A percentile compares a stretch with the other conserved stretches of the same genome.
These are phyloP conservation scores for Dicycla oo DNA, from an alignment of 2,888 invertebrate species.

Conservation along the genomic window DNA sequence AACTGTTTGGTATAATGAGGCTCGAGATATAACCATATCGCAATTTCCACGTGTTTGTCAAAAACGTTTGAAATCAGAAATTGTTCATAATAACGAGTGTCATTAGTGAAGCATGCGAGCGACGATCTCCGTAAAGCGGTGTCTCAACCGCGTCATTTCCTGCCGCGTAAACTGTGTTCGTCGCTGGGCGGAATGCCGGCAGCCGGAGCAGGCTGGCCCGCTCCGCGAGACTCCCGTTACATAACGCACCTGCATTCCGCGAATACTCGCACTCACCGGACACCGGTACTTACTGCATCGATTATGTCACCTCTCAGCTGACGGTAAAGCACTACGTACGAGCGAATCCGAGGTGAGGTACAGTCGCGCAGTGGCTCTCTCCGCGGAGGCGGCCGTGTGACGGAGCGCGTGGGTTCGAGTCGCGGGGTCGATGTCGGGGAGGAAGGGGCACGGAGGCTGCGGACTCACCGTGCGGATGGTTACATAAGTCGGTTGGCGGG, in stretches of 20 bases:
- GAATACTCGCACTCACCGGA: constrained; percentile 77
- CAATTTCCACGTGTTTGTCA: constrained; percentile 45
- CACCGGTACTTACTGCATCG: constrained; percentile 88
- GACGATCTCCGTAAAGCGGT: constrained; percentile 63
- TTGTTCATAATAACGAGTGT: constrained; percentile 61
- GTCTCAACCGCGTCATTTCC: constrained; percentile 63
- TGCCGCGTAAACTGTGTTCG: constrained; percentile 57
- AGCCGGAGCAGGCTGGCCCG: constrained; percentile 20
- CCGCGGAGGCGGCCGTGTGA: constrained; percentile 71
- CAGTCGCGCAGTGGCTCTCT: constrained; percentile 72
- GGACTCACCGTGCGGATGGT: constrained; percentile 89
- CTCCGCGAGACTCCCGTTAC: constrained; percentile 51
- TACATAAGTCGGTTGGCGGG: constrained; percentile 88
- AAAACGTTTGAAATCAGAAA: constrained; percentile 52
- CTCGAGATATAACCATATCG: constrained; percentile 32
- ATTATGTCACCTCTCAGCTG: constrained; percentile 89
- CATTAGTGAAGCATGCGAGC: constrained; percentile 66
- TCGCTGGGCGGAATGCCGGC: constrained; percentile 30
- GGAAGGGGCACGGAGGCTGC: constrained; percentile 86
- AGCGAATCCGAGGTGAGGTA: constrained; percentile 67
- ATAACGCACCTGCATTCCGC: constrained; percentile 81
- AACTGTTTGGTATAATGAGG: constrained; percentile 30
- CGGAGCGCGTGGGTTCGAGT: constrained; percentile 63
- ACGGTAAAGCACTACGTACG: constrained; percentile 80
- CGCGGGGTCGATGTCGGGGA: constrained; percentile 77